Evolutionary conservation across 2,113 vertebrate species (phyloP), one percentile per base, ranked within the genome.

Genomic region (Pluvialis apricaria): DNA sequence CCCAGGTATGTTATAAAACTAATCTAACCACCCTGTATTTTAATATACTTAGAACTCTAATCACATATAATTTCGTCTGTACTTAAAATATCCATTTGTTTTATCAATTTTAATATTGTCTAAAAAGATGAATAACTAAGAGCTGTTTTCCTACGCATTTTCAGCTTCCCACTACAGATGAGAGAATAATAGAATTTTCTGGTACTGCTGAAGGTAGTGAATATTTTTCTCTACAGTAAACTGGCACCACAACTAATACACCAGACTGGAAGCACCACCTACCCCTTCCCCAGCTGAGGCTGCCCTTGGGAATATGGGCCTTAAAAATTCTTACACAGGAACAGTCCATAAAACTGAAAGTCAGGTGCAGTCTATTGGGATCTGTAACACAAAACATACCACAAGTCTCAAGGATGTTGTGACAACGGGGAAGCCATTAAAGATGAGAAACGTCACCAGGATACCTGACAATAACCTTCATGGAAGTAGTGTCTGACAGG

Each of bases 61-160:
- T 42, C 88, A 86, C 29, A 61, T 69, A 54, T 54, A 5, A 85
- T 94, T 71, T 94, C 92, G 25, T 61, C 51, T 47, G 58, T 38
- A 86, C 93, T 96, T 96, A 92, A 97, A 97, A 97, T 85, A 95
- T 49, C 68, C 51, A 12, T 78, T 90, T 94, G 94, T 18, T 58
- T 95, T 87, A 90, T 94, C 71, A 84, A 97, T 94, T 97, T 97
- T 88, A 89, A 78, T 79, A 57, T 64, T 95, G 76, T 91, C 93
- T 94, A 92, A 93, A 69, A 97, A 97, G 87, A 36, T 78, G 90
- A 94, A 57, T 72, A 97, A 94, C 94, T 92, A 58, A 96, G 24
- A 89, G 84, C 55, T 79, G 70, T 65, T 90, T 51, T 72, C 73
- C 77, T 95, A 71, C 97, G 49, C 36, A 66, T 81, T 89, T 92